Evolutionary conservation across 1,140 invertebrate species (phyloP), one percentile per base, ranked within the genome.

Genomic region (Idris sp.): DNA sequence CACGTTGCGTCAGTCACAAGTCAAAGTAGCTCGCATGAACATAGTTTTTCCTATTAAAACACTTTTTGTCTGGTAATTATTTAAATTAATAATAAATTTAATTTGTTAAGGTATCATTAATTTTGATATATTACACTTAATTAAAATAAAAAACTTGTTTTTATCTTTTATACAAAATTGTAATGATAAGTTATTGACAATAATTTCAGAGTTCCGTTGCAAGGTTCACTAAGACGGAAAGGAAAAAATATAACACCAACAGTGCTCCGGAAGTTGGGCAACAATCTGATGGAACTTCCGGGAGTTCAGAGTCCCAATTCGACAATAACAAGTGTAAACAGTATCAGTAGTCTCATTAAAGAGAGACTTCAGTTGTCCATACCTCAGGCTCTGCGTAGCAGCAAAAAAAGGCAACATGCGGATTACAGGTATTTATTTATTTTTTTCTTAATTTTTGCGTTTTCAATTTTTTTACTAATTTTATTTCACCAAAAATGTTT

Each of bases 271-370:
- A 86, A 86, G 65, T 68, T 82, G 19, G 79, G 74, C 4, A 80
- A 81, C 40, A 82, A 88, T 38, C 51, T 81, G 4, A 76, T 81
- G 64, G 86, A 87, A 56, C 74, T 83, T 11, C 78, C 84, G 2
- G 84, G 86, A 58, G 81, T 76, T 2, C 86, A 86, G 26, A 89
- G 88, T 49, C 90, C 91, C 0, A 91, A 89, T 40, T 92, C 92
- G 58, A 95, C 94, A 2, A 92, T 95, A 71, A 94, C 93, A 0
- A 94, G 93, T 48, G 91, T 95, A 31, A 95, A 95, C 80, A 95
- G 93, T 0, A 90, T 95, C 33, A 93, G 93, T 33, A 95, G 93
- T 84, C 85, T 95, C 31, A 87, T 95, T 0, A 92, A 92, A 71
- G 94, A 95, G 79, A 95, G 95, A 88, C 87, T 95, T 40, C 92